phyloP scores from a whole-genome alignment of 2,797 vertebrate species.

The Mareca penelope region DNA sequence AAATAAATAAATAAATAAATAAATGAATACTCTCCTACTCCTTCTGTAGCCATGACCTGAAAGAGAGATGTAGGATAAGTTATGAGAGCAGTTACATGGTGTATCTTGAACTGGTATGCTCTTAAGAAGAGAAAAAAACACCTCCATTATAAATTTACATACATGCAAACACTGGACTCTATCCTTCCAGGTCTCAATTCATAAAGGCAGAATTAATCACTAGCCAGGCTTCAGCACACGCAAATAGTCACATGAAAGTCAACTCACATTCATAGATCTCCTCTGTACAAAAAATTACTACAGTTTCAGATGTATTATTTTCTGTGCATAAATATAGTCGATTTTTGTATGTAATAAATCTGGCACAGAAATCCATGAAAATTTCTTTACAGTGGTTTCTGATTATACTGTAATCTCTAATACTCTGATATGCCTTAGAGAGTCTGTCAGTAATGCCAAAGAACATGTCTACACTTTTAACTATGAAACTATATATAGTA shows the following conservation, averaged over 20 bases:
- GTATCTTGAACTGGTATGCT: background rate
- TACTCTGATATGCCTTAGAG: background rate
- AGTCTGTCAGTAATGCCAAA: background rate
- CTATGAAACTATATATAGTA: background rate
- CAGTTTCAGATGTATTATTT: background rate
- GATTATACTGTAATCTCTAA: background rate
- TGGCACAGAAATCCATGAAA: background rate
- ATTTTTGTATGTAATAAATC: background rate
- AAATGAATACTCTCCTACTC: background rate
- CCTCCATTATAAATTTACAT: background rate
- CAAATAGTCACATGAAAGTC: background rate
- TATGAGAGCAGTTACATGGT: background rate
- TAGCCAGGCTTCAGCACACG: background rate
- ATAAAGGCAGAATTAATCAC: slow-evolving; percentile 9
- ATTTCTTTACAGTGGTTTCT: background rate
- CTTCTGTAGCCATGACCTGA: background rate
- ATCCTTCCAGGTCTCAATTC: background rate
- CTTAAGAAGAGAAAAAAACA: slow-evolving; percentile 13
- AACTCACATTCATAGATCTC: slow-evolving; percentile 17
- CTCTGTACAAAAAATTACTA: background rate
- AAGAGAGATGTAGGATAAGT: background rate
- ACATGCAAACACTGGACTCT: background rate
- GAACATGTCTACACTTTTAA: background rate
- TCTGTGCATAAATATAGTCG: background rate
- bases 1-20: background rate